Base-by-base conservation (phyloP, 2,888 invertebrate species). In the Axea sp. region DNA sequence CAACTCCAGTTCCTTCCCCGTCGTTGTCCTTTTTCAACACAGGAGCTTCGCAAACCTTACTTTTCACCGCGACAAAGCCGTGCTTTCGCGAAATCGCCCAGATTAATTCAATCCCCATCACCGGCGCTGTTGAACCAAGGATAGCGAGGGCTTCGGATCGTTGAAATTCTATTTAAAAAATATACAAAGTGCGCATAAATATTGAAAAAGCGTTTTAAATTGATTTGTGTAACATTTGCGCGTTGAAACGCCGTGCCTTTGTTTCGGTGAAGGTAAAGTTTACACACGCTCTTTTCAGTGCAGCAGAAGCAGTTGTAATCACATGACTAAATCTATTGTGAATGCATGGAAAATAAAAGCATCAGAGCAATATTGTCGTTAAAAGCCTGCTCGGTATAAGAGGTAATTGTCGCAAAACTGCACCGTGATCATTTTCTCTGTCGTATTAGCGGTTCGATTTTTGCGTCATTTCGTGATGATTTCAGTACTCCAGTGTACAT, bases 251-350 rank as follows among this genome's bases (percentile, higher is more conserved):
- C 37, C 22, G 11, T 37, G 31, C 19, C 26, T 41, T 64, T 62
- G 62, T 62, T 62, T 51, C 19, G 30, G 14, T 41, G 17, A 31
- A 39, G 41, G 41, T 51, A 28, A 49, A 62, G 45, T 62, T 67
- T 33, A 65, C 55, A 37, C 55, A 33, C 14, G 37, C 45, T 26
- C 45, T 57, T 55, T 55, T 39, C 12, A 12, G 49, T 59, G 37
- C 6, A 19, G 17, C 17, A 31, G 59, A 43, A 51, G 59, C 68
- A 43, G 31, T 39, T 49, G 62, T 64, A 64, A 64, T 64, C 62
- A 51, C 62, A 64, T 43, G 51, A 64, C 49, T 41, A 64, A 62
- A 64, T 64, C 62, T 64, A 49, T 51, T 51, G 62, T 31, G 62
- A 64, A 51, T 19, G 17, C 62, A 64, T 43, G 28, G 24, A 51